phyloP scores from a whole-genome alignment of 1,140 invertebrate genomes.

The Bombyx mandarina region DNA sequence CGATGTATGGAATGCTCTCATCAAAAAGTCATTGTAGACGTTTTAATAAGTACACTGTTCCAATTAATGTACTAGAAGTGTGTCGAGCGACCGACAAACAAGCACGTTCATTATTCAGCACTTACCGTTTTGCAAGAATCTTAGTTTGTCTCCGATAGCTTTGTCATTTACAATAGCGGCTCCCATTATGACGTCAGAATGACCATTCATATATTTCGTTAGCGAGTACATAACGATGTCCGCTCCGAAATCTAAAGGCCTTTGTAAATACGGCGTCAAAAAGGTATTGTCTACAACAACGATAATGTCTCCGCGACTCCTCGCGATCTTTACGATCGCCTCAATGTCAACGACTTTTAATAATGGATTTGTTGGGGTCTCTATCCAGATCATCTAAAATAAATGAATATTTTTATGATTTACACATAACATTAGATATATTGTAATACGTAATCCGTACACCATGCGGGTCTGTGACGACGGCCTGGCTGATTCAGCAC shows the following conservation, averaged over 20 bases:
- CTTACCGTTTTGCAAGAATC: constrained; percentile 92
- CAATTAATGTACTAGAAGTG: too few relatives aligned
- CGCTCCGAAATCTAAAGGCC: constrained; percentile 91
- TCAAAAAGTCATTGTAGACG: too few relatives aligned
- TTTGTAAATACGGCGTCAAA: constrained; percentile 95
- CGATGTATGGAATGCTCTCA: too few relatives aligned
- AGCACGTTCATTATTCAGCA: background rate
- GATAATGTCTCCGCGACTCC: constrained; percentile 78
- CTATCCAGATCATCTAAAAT: constrained; percentile 93
- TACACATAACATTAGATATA: background rate
- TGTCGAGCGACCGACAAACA: too few relatives aligned
- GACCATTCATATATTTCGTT: constrained; percentile 99
- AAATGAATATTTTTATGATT: background rate
- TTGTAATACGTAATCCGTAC: background rate
- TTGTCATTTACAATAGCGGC: constrained; percentile 83
- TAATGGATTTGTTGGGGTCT: constrained; percentile 98
- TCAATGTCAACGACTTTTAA: constrained; percentile 93
- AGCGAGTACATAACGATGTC: constrained; percentile 94
- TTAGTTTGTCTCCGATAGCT: constrained; percentile 79
- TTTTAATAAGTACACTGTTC: too few relatives aligned
- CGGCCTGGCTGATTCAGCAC: too few relatives aligned
- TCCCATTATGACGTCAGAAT: constrained; percentile 98
- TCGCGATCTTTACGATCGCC: constrained; percentile 77
- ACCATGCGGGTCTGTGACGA: too few relatives aligned
- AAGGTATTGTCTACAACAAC: constrained; percentile 98